Conservation (phyloP, 2,797 vertebrate genomes). For the Lepus oiostolus region DNA sequence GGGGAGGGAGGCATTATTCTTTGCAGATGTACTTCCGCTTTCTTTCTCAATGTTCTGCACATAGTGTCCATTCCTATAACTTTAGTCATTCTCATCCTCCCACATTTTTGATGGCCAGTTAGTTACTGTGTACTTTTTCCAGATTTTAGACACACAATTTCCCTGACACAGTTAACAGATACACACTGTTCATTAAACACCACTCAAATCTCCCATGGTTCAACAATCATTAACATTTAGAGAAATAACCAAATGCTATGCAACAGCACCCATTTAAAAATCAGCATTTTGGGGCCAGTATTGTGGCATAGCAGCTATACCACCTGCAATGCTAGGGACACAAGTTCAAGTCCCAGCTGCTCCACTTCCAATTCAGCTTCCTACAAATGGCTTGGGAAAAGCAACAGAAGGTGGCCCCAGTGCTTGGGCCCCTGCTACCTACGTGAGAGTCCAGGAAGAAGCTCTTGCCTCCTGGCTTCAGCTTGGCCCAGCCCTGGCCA, state of each 20-base stretch:
- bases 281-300: neutral
- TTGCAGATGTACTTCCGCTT: neutral
- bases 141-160: conserved; percentile 3
- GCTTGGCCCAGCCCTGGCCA: too few species aligned
- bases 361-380: too few species aligned
- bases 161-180: neutral
- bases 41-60: neutral
- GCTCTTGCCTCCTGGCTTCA: too few species aligned
- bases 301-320: too few species aligned
- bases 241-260: conserved; percentile 41
- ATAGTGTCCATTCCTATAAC: neutral
- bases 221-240: neutral
- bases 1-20: neutral
- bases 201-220: neutral
- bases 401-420: too few species aligned
- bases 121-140: neutral
- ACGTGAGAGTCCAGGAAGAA: too few species aligned
- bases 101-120: neutral
- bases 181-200: neutral
- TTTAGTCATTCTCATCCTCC: neutral
- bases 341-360: too few species aligned
- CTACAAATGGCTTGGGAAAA: too few species aligned
- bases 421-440: too few species aligned
- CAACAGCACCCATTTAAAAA: neutral
- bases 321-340: too few species aligned